phyloP scores from a whole-genome alignment of 2,113 vertebrate species.

The Gallinago undulata region DNA sequence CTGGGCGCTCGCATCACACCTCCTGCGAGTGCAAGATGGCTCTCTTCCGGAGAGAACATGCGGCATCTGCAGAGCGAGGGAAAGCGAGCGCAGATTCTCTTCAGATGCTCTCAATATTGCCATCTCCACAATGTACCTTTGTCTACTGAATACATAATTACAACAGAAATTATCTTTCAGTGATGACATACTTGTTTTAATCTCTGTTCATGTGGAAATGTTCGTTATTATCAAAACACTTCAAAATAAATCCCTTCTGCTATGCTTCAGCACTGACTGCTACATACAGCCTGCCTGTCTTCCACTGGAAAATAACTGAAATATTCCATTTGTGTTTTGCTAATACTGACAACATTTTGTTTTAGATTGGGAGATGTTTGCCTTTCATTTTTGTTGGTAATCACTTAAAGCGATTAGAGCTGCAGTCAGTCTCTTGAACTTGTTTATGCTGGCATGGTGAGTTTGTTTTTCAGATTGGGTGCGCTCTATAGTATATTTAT shows the following conservation, averaged over 20 bases:
- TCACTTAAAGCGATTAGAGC: not conserved
- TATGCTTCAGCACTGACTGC: not conserved
- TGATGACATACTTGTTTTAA: not conserved
- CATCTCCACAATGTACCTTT: not conserved
- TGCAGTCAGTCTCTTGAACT: not conserved
- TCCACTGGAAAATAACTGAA: not conserved
- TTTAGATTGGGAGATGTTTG: not conserved
- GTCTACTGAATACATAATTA: not conserved
- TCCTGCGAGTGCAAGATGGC: not conserved
- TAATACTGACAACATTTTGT: not conserved
- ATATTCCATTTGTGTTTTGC: not conserved
- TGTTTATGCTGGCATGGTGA: not conserved
- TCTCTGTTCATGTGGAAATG: not conserved
- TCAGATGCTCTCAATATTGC: not conserved
- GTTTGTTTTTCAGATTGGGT: not conserved
- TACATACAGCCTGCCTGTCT: not conserved
- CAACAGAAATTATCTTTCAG: not conserved
- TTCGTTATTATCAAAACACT: not conserved
- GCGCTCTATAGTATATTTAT: not conserved
- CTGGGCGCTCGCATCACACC: not conserved
- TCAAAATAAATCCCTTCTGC: slow-evolving; percentile 12
- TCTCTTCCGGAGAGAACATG: not conserved
- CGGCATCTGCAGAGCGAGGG: not conserved
- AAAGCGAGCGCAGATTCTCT: not conserved
- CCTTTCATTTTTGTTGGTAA: not conserved